Base-by-base conservation (phyloP, 2,113 vertebrate species). In the Saccopteryx bilineata region DNA sequence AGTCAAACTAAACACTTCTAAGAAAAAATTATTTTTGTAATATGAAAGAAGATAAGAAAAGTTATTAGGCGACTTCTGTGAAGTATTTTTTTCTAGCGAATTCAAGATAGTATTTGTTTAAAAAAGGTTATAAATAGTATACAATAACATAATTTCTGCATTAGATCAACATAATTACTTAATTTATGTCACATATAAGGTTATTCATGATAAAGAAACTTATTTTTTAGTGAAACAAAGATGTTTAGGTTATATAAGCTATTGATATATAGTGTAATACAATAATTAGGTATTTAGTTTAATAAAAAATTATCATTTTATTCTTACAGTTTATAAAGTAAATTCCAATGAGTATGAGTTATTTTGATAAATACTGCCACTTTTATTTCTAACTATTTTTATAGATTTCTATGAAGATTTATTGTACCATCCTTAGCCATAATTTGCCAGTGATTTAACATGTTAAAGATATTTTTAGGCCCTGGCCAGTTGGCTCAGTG, bases 11-110 rank as follows among this genome's bases (percentile, higher is more conserved):
- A 94, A 91, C 9, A 78, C 60, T 95, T 88, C 69, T 92, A 80
- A 94, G 69, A 82, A 95, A 96, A 78, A 63, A 12, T 56, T 90
- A 85, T 83, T 97, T 94, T 54, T 46, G 72, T 96, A 91, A 76
- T 33, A 72, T 90, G 13, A 82, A 75, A 93, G 76, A 96, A 61
- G 14, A 87, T 66, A 80, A 89, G n/a, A 82, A 56, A 85, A 85
- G 54, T 75, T 91, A 72, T 91, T 87, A 79, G n/a, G n/a, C 28
- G 56, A 50, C 78, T 90, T 58, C 63, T 91, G 8, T 33, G 31
- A 91, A 80, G 87, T 90, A 74, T 93, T 93, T 94, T 76, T 88
- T 63, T 33, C 21, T 21, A 86, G 93, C 4, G 79, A 90, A 86
- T 66, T 87, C 13, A 80, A 89, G 15, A 66, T 23, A 52, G 5